Conservation (phyloP, 2,113 vertebrate species). For the Uria lomvia region DNA sequence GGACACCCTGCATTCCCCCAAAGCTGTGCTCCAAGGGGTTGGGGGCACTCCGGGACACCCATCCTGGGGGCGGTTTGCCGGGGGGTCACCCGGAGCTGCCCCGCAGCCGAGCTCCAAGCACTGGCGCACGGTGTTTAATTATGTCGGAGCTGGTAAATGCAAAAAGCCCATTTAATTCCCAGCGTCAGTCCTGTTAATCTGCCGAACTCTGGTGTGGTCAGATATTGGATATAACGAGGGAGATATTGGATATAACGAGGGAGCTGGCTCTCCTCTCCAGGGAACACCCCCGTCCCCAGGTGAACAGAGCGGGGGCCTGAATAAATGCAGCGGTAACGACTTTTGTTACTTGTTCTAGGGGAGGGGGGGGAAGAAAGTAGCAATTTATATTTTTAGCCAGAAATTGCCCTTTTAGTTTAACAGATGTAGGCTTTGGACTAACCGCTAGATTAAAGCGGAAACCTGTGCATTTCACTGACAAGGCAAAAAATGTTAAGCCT, state of each 20-base stretch:
- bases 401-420: neutral
- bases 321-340: rapidly evolving
- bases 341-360: rapidly evolving
- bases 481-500: neutral
- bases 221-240: too few relatives aligned
- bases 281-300: rapidly evolving
- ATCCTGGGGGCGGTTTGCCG: neutral
- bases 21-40: rapidly evolving
- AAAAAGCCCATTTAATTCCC: neutral
- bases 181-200: rapidly evolving
- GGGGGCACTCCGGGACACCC: neutral
- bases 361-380: rapidly evolving
- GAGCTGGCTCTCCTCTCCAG: neutral
- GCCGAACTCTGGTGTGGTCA: rapidly evolving
- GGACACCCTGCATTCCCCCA: neutral
- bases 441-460: neutral
- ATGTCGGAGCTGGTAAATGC: neutral
- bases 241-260: too few relatives aligned
- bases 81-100: neutral
- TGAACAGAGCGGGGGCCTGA: neutral
- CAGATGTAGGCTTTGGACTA: neutral
- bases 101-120: neutral
- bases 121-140: neutral
- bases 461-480: neutral
- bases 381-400: neutral